Evolutionary conservation across 2,888 invertebrate species (phyloP), one percentile per base, ranked within the genome.

Genomic region (Pseudanteris insignis): DNA sequence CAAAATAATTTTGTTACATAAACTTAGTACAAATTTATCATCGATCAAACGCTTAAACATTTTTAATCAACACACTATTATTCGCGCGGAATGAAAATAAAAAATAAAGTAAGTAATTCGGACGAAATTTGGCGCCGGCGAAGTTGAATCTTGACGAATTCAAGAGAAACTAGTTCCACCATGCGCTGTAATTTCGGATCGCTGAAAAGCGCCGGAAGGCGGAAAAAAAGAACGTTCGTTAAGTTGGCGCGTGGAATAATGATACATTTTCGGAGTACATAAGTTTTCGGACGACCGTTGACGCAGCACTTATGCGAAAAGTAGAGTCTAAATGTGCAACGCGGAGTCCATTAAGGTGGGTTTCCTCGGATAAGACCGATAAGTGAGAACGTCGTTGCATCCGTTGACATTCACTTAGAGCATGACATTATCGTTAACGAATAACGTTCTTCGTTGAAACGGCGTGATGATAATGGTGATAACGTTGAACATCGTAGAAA

Each of bases 361-460:
- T 44, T 59, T 38, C 54, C 57, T 14, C 26, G 48, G 68, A 67
- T 66, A 67, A 68, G 64, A 38, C 61, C 51, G 62, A 55, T 67
- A 67, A 67, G 55, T 43, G 43, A 18, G 40, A 57, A 53, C 51
- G 57, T 47, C 38, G 44, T 36, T 36, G 44, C 64, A 48, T 60
- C 55, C 64, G 51, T 41, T 51, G 46, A 47, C 61, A 50, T 58
- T 50, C 60, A 41, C 58, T 58, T 34, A 60, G 64, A 66, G 67
- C 65, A 65, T 54, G 64, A 64, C 66, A 64, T 71, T 71, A 70
- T 69, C 71, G 68, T 68, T 67, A 65, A 67, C 63, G 66, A 67
- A 55, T 47, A 29, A 46, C 67, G 50, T 65, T 65, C 58, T 65
- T 64, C 51, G 55, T 5, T 47, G 37, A 44, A 64, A 65, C 61